A percentile compares a stretch with the other conserved stretches of the same genome.
Evolutionary conservation across 1,140 invertebrate genomes (phyloP).

Genomic region (Drosophila malerkotliana): DNA sequence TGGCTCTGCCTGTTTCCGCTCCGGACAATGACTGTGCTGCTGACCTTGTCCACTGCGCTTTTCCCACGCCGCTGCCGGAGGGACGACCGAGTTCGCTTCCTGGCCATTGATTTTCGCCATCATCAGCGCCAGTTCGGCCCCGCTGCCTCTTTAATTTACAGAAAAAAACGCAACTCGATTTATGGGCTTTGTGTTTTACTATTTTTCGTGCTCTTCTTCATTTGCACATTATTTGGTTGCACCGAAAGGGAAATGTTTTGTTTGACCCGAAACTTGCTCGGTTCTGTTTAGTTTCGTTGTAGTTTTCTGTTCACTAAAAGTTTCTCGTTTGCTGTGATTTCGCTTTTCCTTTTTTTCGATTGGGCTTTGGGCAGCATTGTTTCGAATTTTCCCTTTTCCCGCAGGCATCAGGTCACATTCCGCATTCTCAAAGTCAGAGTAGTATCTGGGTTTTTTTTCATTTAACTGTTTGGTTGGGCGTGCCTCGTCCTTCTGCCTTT

Average conservation of each 20-base stretch:
- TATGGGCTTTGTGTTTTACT: constrained; percentile 31
- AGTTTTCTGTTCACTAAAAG: constrained; percentile 54
- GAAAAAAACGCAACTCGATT: constrained; percentile 63
- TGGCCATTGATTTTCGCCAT: constrained; percentile 68
- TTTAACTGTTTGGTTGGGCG: constrained; percentile 28
- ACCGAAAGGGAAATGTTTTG: constrained; percentile 31
- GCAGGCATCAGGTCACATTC: constrained; percentile 6
- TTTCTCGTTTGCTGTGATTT: constrained; percentile 20
- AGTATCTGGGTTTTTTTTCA: constrained; percentile 37
- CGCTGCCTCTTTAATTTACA: constrained; percentile 50
- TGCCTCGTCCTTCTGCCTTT: background rate
- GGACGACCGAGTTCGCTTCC: constrained; percentile 33
- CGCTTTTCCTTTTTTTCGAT: constrained; percentile 19
- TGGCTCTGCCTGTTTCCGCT: constrained; percentile 27
- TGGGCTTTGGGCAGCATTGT: constrained; percentile 32
- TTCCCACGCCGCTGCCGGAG: constrained; percentile 12
- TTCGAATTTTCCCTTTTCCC: constrained; percentile 30
- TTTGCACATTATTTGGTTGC: constrained; percentile 48
- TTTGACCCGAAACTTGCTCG: constrained; percentile 50
- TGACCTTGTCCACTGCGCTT: constrained; percentile 54
- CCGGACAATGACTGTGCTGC: constrained; percentile 41
- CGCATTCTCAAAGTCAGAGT: constrained; percentile 18
- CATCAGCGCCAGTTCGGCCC: constrained; percentile 7
- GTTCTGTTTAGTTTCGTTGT: constrained; percentile 46
- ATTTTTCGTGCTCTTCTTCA: constrained; percentile 24